These are phyloP conservation scores for Phytoseiulus persimilis DNA, from an alignment of 2,888 invertebrate species.

Conservation along the genomic window DNA sequence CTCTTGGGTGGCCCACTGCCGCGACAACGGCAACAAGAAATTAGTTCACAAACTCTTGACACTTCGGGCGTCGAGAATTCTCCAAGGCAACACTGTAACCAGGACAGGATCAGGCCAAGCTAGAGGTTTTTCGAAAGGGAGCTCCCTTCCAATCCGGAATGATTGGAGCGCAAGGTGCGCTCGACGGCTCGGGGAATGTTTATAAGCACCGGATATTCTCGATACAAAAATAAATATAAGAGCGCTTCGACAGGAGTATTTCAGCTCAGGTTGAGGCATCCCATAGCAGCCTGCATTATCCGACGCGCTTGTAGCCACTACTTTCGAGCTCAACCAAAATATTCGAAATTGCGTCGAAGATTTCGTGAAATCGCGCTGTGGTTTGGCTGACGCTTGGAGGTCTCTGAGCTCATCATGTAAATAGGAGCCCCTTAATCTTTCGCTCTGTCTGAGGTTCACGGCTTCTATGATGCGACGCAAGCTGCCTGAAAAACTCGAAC, in stretches of 20 bases:
- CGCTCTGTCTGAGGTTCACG: not conserved
- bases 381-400: too few species aligned
- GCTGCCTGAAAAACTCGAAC: not conserved
- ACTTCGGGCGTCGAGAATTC: not conserved
- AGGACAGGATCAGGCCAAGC: not conserved
- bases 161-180: not conserved
- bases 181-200: not conserved
- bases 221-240: not conserved
- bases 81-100: not conserved
- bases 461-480: not conserved
- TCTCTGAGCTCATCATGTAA: not conserved
- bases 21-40: not conserved
- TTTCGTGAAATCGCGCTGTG: not conserved
- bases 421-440: not conserved
- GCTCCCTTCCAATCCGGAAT: not conserved
- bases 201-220: not conserved
- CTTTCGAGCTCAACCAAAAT: not conserved
- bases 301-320: not conserved
- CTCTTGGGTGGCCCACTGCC: not conserved
- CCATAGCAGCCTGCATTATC: not conserved
- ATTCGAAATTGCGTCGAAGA: not conserved
- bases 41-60: not conserved
- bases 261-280: not conserved
- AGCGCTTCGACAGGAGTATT: not conserved
- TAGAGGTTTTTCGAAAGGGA: not conserved